Base-by-base conservation (phyloP, 2,797 vertebrate species). In the Otolemur crassicaudatus region DNA sequence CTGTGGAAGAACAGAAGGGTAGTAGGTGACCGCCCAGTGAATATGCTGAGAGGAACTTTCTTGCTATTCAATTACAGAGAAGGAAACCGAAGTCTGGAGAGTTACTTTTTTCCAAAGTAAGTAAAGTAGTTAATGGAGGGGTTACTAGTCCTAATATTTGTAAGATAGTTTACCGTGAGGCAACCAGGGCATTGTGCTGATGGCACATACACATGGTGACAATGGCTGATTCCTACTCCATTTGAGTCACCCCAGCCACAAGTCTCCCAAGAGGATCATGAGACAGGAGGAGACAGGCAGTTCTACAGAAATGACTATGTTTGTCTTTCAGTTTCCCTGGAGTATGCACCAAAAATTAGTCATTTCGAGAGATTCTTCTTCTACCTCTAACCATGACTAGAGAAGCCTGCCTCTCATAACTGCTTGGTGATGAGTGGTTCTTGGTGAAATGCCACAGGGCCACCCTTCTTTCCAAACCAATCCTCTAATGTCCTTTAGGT, bases 61-160 rank as follows among this genome's bases (percentile, higher is more conserved):
- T 85, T 46, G 17, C 3, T 82, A n/a, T 53, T 37, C 60, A 37
- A 81, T 82, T 37, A 72, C 20, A 23, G 8, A 58, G 90, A 88
- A 93, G 75, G 13, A 61, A 87, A 79, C 29, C n/a, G 14, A 34
- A 46, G 53, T 63, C 27, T 49, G 40, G 2, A 72, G 25, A 53
- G 14, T 16, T 22, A 67, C 40, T 43, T 94, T 43, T 94, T 86
- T 60, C 27, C 61, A 94, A 91, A 67, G 53, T n/a, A 79, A 86
- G 19, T 40, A 20, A 89, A 60, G 25, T 37, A 19, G 13, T 56
- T 75, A 80, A 34, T 16, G 76, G 34, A 19, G 37, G 4, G 34
- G 8, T 8, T 37, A 31, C 34, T 61, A 43, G 7, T 31, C 17
- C 14, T 53, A 60, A 27, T 14, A n/a, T 53, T 43, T 27, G 11